Conservation (phyloP, 2,888 invertebrate genomes). For the Eilema sororculum region DNA sequence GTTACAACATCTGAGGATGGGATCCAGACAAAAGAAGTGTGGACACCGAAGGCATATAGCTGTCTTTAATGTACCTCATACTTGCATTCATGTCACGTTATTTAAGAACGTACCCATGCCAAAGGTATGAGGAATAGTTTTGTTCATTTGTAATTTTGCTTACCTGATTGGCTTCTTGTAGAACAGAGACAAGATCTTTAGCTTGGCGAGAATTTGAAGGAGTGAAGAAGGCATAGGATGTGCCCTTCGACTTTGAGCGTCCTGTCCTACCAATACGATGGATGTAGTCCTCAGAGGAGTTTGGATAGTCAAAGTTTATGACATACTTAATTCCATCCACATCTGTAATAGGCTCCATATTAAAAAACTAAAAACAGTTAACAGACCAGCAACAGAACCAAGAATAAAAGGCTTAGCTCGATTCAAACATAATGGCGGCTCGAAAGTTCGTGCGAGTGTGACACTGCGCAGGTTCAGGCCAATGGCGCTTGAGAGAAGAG, state of each 20-base stretch:
- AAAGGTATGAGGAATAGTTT: constrained; percentile 89
- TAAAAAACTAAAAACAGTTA: constrained; percentile 22
- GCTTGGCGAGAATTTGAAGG: constrained; percentile 95
- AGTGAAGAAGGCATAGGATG: constrained; percentile 98
- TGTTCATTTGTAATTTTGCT: constrained; percentile 47
- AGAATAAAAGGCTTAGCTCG: constrained; percentile 31
- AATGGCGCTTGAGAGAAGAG: too few species aligned
- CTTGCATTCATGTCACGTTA: constrained; percentile 92
- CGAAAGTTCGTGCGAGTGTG: too few species aligned
- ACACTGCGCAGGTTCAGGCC: too few species aligned
- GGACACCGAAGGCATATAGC: constrained; percentile 94
- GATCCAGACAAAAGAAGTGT: constrained; percentile 91
- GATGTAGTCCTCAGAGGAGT: constrained; percentile 97
- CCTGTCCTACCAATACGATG: constrained; percentile 98
- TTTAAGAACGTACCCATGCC: constrained; percentile 90
- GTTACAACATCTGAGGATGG: constrained; percentile 91
- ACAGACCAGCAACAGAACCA: constrained; percentile 27
- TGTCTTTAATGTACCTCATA: constrained; percentile 89
- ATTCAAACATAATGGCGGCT: too few species aligned
- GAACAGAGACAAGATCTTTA: constrained; percentile 94
- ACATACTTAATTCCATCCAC: constrained; percentile 98
- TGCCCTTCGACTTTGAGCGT: constrained; percentile 94
- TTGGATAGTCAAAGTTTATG: constrained; percentile 98
- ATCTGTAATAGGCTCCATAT: constrained; percentile 88
- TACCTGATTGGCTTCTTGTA: constrained; percentile 96